A percentile compares a stretch with the other conserved stretches of the same genome.
These are phyloP conservation scores for Antheraea yamamai DNA, from an alignment of 2,888 invertebrate genomes.

Conservation along the genomic window DNA sequence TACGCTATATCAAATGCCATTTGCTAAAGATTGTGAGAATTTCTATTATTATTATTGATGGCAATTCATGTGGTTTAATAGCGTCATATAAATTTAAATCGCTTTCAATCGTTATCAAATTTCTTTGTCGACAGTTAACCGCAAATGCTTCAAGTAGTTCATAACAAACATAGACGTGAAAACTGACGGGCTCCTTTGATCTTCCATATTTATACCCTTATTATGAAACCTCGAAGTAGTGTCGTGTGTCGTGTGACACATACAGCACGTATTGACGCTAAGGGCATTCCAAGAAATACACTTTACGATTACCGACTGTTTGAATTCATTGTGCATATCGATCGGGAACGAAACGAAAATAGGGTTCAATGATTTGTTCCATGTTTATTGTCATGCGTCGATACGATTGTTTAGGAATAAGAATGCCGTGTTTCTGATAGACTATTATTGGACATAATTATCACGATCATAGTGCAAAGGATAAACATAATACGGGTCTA, in stretches of 20 bases:
- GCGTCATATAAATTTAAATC: neutral
- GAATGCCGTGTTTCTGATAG: neutral
- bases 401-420: neutral
- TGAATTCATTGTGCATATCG: constrained; percentile 36
- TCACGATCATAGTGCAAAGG: neutral
- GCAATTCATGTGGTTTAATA: neutral
- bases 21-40: too few species aligned
- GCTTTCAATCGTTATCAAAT: neutral
- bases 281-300: constrained; percentile 34
- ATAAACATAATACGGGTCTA: neutral
- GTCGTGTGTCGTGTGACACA: neutral
- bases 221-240: neutral
- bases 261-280: neutral
- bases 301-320: constrained; percentile 26
- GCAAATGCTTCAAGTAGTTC: neutral
- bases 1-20: too few species aligned
- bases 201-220: neutral
- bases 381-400: neutral
- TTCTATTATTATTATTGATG: too few species aligned
- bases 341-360: constrained; percentile 3
- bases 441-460: neutral
- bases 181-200: neutral
- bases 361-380: constrained; percentile 6
- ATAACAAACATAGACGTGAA: neutral
- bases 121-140: neutral